Conservation (phyloP, 1,140 invertebrate genomes). For the Drosophila dunni region DNA sequence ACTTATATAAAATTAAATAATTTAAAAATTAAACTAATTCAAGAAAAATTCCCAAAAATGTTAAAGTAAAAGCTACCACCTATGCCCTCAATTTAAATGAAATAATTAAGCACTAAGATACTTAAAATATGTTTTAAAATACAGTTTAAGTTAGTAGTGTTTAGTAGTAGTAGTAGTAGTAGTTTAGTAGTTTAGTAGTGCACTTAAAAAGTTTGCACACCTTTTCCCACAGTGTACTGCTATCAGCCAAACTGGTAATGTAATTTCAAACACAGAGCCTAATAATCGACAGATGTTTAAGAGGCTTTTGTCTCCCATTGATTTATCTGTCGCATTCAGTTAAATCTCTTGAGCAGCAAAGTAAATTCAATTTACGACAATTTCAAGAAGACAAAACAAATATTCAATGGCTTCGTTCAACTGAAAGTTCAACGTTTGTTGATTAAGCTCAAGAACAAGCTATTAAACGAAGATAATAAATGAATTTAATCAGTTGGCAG, state of each 20-base stretch:
- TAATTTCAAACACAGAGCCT: not conserved
- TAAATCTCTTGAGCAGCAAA: slow-evolving; percentile 13
- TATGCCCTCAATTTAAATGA: no score
- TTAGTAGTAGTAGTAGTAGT: no score
- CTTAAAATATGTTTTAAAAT: no score
- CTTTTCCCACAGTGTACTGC: not conserved
- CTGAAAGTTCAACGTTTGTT: slow-evolving; percentile 12
- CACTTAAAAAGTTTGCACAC: no score
- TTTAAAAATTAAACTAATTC: no score
- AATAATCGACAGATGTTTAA: slow-evolving; percentile 9
- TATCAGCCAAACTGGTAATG: not conserved
- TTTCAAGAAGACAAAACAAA: not conserved
- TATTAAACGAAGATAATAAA: slow-evolving; percentile 24
- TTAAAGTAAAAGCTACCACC: no score
- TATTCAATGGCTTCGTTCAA: not conserved
- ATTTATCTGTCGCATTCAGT: not conserved
- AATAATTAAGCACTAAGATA: no score
- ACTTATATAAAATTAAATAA: no score
- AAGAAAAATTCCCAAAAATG: no score
- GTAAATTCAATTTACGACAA: slow-evolving; percentile 16
- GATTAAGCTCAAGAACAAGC: slow-evolving; percentile 14
- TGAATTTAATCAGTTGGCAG: slow-evolving; percentile 29
- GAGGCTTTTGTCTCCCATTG: not conserved
- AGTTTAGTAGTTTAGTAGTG: no score
- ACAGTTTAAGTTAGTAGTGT: no score